A percentile compares a stretch with the other conserved stretches of the same genome.
phyloP scores from a whole-genome alignment of 2,888 invertebrate species.

The Standfussiana lucernea region DNA sequence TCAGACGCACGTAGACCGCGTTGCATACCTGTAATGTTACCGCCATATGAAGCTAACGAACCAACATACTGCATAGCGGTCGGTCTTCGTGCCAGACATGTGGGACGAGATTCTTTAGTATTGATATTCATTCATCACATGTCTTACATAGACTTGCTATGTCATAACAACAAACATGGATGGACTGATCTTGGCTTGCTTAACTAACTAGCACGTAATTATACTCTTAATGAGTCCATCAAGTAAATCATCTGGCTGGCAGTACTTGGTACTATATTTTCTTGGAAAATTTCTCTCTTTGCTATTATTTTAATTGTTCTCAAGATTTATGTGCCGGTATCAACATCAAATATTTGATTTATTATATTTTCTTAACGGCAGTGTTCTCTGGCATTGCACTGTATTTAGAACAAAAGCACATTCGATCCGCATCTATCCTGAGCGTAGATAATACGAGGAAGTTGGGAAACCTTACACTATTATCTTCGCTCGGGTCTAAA shows the following conservation, averaged over 20 bases:
- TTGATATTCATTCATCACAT: slow-evolving; percentile 51
- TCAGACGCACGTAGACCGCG: slow-evolving; percentile 97
- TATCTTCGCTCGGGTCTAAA: slow-evolving; percentile 44
- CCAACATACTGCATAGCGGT: slow-evolving; percentile 42
- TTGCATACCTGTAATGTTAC: slow-evolving; percentile 94
- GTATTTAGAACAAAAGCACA: slow-evolving; percentile 57
- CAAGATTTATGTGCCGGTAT: slow-evolving; percentile 6
- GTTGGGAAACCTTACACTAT: slow-evolving; percentile 35
- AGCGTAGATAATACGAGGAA: slow-evolving; percentile 33
- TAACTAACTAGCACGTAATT: slow-evolving; percentile 36
- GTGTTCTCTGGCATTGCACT: slow-evolving; percentile 37
- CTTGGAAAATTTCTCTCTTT: slow-evolving; percentile 27
- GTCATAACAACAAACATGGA: slow-evolving; percentile 28
- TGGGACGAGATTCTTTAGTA: slow-evolving; percentile 39
- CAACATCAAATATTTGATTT: slow-evolving; percentile 18
- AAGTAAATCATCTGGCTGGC: slow-evolving; percentile 17
- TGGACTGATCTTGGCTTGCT: slow-evolving; percentile 30
- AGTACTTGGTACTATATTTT: slow-evolving; percentile 25
- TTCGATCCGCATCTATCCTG: slow-evolving; percentile 38
- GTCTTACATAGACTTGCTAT: slow-evolving; percentile 37
- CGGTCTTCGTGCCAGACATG: slow-evolving; percentile 38
- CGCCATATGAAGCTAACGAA: slow-evolving; percentile 54
- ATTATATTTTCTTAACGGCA: slow-evolving; percentile 17
- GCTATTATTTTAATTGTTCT: slow-evolving; percentile 29
- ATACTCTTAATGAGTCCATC: slow-evolving; percentile 32